phyloP scores from a whole-genome alignment of 1,140 invertebrate species.

The Thereuonema tuberculata region DNA sequence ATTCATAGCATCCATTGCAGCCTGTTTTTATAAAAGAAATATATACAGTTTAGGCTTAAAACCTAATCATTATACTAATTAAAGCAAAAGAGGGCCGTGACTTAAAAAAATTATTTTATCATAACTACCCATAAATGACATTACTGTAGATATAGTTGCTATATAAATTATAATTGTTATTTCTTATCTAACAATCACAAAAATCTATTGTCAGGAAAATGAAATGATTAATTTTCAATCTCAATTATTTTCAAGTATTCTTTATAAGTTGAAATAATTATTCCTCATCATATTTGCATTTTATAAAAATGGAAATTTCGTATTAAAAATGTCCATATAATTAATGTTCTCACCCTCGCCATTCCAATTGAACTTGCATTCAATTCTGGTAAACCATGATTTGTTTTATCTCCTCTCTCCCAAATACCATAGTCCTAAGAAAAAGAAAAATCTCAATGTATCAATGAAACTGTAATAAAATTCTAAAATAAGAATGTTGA shows the following conservation, averaged over 20 bases:
- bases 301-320: too few relatives aligned
- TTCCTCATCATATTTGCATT: too few relatives aligned
- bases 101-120: not conserved
- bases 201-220: too few relatives aligned
- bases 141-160: too few relatives aligned
- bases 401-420: conserved; percentile 99
- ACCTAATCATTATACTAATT: not conserved
- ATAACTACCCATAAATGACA: too few relatives aligned
- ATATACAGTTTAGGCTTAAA: conserved; percentile 6
- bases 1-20: conserved; percentile 95
- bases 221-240: too few relatives aligned
- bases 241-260: too few relatives aligned
- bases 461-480: conserved; percentile 7
- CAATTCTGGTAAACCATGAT: conserved; percentile 92
- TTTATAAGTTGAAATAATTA: too few relatives aligned
- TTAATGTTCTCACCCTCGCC: conserved; percentile 36
- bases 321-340: too few relatives aligned
- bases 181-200: too few relatives aligned
- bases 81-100: not conserved
- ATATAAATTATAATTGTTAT: too few relatives aligned
- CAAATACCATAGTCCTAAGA: conserved; percentile 92
- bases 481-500: conserved; percentile 6
- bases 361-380: conserved; percentile 92
- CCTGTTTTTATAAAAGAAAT: conserved; percentile 37
- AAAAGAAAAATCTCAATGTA: conserved; percentile 15